Evolutionary conservation across 92 coral and sea anemone genomes (phyloP).

Genomic region (Siderastrea siderea): DNA sequence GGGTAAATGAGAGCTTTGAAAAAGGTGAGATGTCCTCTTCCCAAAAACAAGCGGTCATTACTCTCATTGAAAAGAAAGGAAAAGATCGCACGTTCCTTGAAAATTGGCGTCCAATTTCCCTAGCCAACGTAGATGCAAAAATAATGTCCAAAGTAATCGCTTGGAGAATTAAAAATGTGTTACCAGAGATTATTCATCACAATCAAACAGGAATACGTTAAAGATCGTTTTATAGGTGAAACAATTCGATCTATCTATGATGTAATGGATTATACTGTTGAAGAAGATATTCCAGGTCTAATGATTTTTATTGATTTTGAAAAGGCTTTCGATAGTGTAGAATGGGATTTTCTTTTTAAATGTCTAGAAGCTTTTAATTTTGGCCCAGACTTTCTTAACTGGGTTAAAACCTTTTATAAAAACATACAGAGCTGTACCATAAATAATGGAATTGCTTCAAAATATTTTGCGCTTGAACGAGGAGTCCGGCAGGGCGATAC

Average conservation of each 20-base stretch:
- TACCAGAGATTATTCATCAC: slow-evolving; percentile 20
- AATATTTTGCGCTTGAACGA: slow-evolving; percentile 3
- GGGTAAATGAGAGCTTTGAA: slow-evolving; percentile 18
- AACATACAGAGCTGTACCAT: slow-evolving; percentile 18
- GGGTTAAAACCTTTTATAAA: slow-evolving; percentile 27
- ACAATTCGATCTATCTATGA: slow-evolving; percentile 25
- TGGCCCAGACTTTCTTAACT: slow-evolving; percentile 15
- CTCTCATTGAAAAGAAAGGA: slow-evolving; percentile 1
- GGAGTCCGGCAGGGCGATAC: slow-evolving; percentile 32
- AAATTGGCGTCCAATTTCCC: not conserved
- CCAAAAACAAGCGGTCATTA: not conserved
- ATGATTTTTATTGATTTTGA: slow-evolving; percentile 4
- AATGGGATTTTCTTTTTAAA: slow-evolving; percentile 29
- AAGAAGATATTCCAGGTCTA: slow-evolving; percentile 22
- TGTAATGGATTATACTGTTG: slow-evolving; percentile 19
- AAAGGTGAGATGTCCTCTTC: slow-evolving; percentile 9
- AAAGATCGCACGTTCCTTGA: not conserved
- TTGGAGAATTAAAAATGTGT: slow-evolving; percentile 24
- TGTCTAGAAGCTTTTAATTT: slow-evolving; percentile 23
- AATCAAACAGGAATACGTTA: slow-evolving; percentile 13
- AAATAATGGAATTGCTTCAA: slow-evolving; percentile 1
- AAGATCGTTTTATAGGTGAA: slow-evolving; percentile 31
- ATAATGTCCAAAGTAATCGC: slow-evolving; percentile 28
- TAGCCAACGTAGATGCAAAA: not conserved
- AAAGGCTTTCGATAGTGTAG: not conserved